Conservation (phyloP, 2,888 invertebrate genomes). For the Aphodius granarius region DNA sequence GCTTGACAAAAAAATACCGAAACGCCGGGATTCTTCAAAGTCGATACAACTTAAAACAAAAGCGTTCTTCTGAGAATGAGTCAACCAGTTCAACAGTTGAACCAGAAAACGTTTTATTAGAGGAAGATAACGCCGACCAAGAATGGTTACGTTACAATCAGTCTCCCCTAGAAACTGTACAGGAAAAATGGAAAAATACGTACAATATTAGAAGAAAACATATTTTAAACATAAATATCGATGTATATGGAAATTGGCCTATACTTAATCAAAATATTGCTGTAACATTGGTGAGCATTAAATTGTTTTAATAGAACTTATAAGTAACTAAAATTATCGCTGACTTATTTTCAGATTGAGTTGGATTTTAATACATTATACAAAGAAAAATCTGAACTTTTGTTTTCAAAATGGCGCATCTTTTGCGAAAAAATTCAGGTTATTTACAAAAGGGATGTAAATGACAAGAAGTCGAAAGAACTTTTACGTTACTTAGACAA, state of each 20-base stretch:
- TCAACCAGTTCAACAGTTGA: neutral
- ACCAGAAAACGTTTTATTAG: neutral
- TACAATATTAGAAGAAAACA: neutral
- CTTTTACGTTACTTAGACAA: neutral
- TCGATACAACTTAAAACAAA: neutral
- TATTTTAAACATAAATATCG: neutral
- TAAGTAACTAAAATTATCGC: neutral
- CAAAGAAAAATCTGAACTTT: neutral
- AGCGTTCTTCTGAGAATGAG: neutral
- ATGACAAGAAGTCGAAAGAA: neutral
- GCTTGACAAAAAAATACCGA: neutral
- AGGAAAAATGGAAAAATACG: neutral
- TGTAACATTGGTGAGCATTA: neutral
- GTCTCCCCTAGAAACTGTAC: neutral
- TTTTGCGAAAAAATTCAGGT: neutral
- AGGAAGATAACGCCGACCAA: neutral
- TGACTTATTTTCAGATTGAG: neutral
- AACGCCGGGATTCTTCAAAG: neutral
- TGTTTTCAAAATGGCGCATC: neutral
- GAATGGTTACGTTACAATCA: neutral
- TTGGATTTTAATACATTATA: neutral
- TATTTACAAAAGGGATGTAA: neutral
- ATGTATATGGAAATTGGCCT: neutral
- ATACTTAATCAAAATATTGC: neutral
- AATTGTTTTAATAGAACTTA: neutral